phyloP scores from a whole-genome alignment of 2,797 vertebrate genomes.

The Nothura maculosa region DNA sequence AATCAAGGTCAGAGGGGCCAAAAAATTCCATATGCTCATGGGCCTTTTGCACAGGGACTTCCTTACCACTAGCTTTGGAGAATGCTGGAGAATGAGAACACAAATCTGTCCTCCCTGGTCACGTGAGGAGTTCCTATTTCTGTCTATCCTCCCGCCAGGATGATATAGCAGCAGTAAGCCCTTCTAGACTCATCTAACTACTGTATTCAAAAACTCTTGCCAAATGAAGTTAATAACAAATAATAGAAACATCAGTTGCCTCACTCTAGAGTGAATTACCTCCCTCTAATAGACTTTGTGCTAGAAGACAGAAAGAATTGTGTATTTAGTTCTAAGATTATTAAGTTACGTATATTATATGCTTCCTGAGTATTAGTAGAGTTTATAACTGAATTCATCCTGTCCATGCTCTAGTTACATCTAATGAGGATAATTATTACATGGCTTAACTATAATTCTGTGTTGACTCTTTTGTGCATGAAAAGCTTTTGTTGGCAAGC shows the following conservation, averaged over 20 bases:
- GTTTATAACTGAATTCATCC: slow-evolving; percentile 85
- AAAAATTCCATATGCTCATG: rapidly evolving
- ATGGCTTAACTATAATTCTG: slow-evolving; percentile 92
- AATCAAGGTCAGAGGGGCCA: rapidly evolving
- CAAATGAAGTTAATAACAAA: neutral
- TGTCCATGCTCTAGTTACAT: slow-evolving; percentile 86
- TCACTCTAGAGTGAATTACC: slow-evolving; percentile 43
- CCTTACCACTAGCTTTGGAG: neutral
- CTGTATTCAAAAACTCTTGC: neutral
- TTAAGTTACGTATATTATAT: slow-evolving; percentile 92
- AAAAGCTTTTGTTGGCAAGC: slow-evolving; percentile 83
- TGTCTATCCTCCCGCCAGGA: neutral
- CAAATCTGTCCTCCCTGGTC: neutral
- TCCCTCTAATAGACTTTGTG: slow-evolving; percentile 57
- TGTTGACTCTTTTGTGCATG: slow-evolving; percentile 87
- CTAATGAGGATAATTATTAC: slow-evolving; percentile 95
- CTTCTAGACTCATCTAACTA: neutral
- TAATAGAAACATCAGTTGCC: slow-evolving; percentile 11
- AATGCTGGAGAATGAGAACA: neutral
- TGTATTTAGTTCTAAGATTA: slow-evolving; percentile 93
- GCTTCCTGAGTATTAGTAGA: slow-evolving; percentile 85
- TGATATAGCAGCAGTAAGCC: rapidly evolving
- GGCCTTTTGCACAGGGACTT: neutral
- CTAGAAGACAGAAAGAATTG: slow-evolving; percentile 80
- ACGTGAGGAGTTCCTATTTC: neutral